Conservation (phyloP, 2,113 vertebrate species). For the Scophthalmus maximus region DNA sequence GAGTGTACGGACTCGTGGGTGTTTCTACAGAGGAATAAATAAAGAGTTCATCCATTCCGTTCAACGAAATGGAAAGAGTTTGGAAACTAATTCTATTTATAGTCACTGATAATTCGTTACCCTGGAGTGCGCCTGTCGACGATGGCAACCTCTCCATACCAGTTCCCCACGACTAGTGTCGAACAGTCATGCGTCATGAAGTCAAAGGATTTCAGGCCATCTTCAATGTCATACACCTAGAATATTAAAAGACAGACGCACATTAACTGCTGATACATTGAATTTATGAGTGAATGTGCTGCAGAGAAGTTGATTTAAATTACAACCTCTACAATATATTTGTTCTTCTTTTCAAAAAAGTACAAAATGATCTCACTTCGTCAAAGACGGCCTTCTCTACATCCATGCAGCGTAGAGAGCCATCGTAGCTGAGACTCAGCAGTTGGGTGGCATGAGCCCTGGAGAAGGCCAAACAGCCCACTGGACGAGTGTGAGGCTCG, state of each 20-base stretch:
- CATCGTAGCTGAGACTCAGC: constrained; percentile 88
- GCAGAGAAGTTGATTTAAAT: too few species aligned
- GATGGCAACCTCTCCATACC: constrained; percentile 80
- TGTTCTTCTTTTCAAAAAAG: too few species aligned
- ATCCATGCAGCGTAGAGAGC: constrained; percentile 87
- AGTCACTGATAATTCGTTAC: constrained; percentile 25
- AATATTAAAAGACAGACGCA: neutral
- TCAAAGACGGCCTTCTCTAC: constrained; percentile 86
- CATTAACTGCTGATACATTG: neutral
- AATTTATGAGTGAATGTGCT: neutral
- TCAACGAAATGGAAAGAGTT: too few species aligned
- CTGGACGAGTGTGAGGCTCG: constrained; percentile 76
- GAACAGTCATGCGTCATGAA: constrained; percentile 84
- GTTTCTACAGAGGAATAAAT: constrained; percentile 56
- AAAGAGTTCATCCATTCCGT: neutral
- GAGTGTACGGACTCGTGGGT: constrained; percentile 77
- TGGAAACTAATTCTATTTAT: too few species aligned
- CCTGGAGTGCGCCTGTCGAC: constrained; percentile 87
- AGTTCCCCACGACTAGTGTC: constrained; percentile 82
- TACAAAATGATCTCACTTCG: constrained; percentile 81
- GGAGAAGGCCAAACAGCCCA: constrained; percentile 88
- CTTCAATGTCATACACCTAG: constrained; percentile 84
- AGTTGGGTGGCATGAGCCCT: constrained; percentile 82
- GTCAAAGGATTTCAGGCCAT: constrained; percentile 86
- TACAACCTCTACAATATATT: neutral